Conservation (phyloP, 2,797 vertebrate species). For the Pantherophis alleghaniensis region DNA sequence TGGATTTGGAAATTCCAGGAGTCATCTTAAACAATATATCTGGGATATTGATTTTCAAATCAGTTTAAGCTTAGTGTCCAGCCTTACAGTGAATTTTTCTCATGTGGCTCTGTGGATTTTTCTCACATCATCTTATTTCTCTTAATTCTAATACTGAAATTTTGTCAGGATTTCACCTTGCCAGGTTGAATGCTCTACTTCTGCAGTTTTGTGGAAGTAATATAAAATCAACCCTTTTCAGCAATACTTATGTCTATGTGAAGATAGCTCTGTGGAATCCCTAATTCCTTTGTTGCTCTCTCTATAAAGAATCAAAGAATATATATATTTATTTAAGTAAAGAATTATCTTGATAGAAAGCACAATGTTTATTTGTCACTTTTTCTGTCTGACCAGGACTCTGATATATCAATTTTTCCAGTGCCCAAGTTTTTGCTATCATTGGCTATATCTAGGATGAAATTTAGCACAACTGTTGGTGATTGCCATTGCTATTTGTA, state of each 20-base stretch:
- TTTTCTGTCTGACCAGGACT: neutral
- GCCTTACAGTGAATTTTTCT: neutral
- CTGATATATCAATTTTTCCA: neutral
- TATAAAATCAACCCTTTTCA: neutral
- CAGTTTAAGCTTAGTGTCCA: neutral
- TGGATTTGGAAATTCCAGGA: neutral
- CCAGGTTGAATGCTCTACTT: neutral
- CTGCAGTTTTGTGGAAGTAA: neutral
- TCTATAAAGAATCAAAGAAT: neutral
- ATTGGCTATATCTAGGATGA: neutral
- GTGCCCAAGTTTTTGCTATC: neutral
- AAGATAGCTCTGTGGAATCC: neutral
- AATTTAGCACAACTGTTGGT: neutral
- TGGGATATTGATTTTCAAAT: neutral
- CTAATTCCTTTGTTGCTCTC: neutral
- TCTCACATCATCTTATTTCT: neutral
- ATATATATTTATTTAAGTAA: neutral
- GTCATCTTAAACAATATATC: neutral
- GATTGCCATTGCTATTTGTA: neutral
- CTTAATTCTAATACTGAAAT: neutral
- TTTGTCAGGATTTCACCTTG: neutral
- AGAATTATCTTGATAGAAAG: neutral
- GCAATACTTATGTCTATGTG: neutral
- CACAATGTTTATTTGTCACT: neutral
- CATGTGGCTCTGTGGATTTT: neutral